Evolutionary conservation across 2,113 vertebrate species (phyloP), one percentile per base, ranked within the genome.

Genomic region (Ploceus nigricollis): DNA sequence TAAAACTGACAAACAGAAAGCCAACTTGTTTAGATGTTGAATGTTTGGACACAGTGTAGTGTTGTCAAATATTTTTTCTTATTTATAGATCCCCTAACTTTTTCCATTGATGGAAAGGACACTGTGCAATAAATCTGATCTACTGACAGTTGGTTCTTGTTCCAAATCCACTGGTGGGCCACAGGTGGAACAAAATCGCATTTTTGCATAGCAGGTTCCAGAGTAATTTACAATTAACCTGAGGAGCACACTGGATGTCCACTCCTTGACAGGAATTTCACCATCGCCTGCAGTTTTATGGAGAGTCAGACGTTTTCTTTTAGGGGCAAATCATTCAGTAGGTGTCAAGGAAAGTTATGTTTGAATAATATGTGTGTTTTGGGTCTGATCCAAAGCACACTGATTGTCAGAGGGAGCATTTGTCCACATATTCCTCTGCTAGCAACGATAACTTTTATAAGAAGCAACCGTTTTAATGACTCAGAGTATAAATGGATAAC

Each of bases 321-420:
- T 44, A n/a, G 40, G 48, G 25, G 28, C 18, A 93, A 91, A 91
- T 96, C 45, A 89, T 95, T 89, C 77, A 53, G 45, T 16, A 79
- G 31, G 23, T 94, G n/a, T 87, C 30, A 87, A 85, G 66, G 50
- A 82, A 87, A 93, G 16, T 76, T 82, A 89, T 69, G 65, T 50
- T 87, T 82, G 48, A 89, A 42, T 86, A 88, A 89, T 65, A 35
- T 35, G 48, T 90, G 50, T 91, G 16, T 57, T 89, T 94, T 96
- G 83, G 94, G 69, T 48, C 77, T 50, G 57, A 78, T 89, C 77
- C 89, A 94, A 95, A 89, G 56, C 77, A 94, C 81, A 87, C 56
- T 51, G 81, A 91, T 93, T 93, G 70, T 94, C 87, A 87, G 77
- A 86, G 58, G 39, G 48, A 90, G 40, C 54, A 75, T 87, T 91